A percentile compares a stretch with the other conserved stretches of the same genome.
phyloP scores from a whole-genome alignment of 2,888 invertebrate species.

The Zhuqinia jingwanae region DNA sequence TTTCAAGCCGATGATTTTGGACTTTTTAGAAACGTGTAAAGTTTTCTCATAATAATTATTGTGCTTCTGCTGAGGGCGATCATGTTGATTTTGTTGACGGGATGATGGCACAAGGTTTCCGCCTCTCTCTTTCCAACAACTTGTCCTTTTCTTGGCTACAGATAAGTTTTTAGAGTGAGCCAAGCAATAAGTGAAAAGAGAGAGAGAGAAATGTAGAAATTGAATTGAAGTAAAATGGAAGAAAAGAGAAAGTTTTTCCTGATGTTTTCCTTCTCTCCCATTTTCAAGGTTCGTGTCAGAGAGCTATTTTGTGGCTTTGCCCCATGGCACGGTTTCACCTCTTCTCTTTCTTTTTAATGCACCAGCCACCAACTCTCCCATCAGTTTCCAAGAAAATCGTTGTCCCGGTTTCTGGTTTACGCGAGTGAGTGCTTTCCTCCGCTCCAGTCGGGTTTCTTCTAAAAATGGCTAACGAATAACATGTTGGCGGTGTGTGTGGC shows the following conservation, averaged over 20 bases:
- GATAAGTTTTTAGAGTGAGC: no score
- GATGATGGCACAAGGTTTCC: not conserved
- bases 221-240: conserved; percentile 1
- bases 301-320: conserved; percentile 36
- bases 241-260: not conserved
- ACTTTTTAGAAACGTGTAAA: no score
- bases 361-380: conserved; percentile 21
- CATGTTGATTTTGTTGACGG: no score
- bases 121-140: not conserved
- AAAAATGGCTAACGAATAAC: not conserved
- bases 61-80: not conserved
- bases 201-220: not conserved
- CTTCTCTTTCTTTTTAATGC: no score
- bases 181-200: no score
- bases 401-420: conserved; percentile 12
- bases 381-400: conserved; percentile 28
- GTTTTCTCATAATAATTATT: not conserved
- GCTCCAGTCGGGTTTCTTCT: not conserved
- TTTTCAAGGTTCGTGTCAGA: conserved; percentile 30
- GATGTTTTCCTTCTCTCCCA: not conserved
- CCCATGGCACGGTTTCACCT: conserved; percentile 30
- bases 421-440: not conserved
- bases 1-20: no score
- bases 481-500: not conserved
- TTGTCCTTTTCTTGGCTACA: no score